These are phyloP conservation scores for Chloebia gouldiae DNA, from an alignment of 2,113 vertebrate species.

Conservation along the genomic window DNA sequence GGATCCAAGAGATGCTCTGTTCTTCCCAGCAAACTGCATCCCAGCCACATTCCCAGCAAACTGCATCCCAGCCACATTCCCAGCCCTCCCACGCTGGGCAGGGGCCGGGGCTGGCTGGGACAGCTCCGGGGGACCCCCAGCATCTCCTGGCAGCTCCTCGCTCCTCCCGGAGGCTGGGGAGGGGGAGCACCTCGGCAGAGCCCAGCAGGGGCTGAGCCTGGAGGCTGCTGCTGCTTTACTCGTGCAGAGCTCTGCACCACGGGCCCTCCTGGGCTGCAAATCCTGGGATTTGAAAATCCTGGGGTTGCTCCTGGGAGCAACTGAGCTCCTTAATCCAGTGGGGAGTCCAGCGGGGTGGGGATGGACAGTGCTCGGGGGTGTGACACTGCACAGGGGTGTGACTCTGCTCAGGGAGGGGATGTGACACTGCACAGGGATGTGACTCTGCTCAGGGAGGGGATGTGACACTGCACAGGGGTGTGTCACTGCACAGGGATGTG, in stretches of 20 bases:
- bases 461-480: background rate
- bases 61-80: background rate
- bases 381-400: background rate
- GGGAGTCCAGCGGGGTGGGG: background rate
- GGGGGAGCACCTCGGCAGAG: background rate
- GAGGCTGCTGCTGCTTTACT: background rate
- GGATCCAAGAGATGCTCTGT: background rate
- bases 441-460: background rate
- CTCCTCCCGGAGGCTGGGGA: background rate
- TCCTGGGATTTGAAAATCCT: too few species aligned
- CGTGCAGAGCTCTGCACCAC: background rate
- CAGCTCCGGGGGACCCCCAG: background rate
- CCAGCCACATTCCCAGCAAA: background rate
- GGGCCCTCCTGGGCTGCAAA: background rate
- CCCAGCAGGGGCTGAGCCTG: background rate
- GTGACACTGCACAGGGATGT: background rate
- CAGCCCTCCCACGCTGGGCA: background rate
- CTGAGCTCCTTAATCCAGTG: background rate
- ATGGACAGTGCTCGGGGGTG: background rate
- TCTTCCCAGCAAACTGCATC: background rate
- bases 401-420: background rate
- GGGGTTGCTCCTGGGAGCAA: background rate
- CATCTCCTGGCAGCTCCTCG: background rate
- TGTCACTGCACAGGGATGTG: background rate
- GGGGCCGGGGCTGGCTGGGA: background rate